A percentile compares a stretch with the other conserved stretches of the same genome.
Conservation (phyloP, 2,113 vertebrate species). For the Fukomys damarensis region DNA sequence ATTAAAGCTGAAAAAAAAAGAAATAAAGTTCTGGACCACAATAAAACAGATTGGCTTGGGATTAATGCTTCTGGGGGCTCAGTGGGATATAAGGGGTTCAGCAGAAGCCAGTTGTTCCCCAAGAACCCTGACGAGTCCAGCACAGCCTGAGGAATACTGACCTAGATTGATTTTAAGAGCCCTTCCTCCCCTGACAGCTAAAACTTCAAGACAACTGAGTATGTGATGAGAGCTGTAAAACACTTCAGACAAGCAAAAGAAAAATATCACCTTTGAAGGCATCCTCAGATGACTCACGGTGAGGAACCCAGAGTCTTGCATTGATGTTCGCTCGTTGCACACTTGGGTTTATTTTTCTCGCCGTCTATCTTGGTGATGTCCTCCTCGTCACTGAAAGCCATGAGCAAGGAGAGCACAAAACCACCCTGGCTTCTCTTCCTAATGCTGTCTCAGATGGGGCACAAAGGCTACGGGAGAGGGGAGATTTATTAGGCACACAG, state of each 20-base stretch:
- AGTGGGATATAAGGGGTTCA: rapidly evolving
- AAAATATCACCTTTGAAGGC: background rate
- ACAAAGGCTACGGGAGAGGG: rapidly evolving
- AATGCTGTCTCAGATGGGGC: background rate
- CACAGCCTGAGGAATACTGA: background rate
- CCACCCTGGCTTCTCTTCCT: background rate
- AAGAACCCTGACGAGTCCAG: no score
- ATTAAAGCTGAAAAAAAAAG: no score
- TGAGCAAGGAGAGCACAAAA: background rate
- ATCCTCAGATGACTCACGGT: background rate
- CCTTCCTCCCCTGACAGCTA: background rate
- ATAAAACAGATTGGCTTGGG: background rate
- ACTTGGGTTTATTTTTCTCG: background rate
- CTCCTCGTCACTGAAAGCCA: background rate
- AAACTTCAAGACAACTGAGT: background rate
- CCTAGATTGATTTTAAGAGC: background rate
- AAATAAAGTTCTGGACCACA: background rate
- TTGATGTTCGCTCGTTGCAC: background rate
- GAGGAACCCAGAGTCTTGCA: background rate
- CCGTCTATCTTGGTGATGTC: background rate
- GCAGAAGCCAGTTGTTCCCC: no score
- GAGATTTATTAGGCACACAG: background rate
- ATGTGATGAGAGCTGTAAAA: background rate
- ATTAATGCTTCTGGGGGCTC: no score
- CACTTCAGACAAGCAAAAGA: conserved; percentile 6